Evolutionary conservation across 2,797 vertebrate species (phyloP), one percentile per base, ranked within the genome.

Genomic region (Spinus pinus): DNA sequence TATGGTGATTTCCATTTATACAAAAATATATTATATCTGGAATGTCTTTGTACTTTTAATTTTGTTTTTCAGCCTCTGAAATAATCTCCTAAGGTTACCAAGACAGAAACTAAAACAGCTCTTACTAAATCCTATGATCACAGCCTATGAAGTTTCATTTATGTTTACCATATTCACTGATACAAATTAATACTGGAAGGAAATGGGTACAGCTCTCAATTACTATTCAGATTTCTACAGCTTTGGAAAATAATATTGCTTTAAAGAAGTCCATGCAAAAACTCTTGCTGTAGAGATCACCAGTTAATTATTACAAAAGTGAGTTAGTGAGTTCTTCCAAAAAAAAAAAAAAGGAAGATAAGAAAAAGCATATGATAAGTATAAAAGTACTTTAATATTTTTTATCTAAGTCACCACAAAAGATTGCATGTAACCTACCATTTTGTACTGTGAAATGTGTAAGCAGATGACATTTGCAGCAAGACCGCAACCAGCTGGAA

Each of bases 181-280:
- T 39, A 86, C 91, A 81, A 25, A 88, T 82, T 94, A 96, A 94
- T 79, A 81, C 12, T 86, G 80, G 33, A 69, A 79, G 33, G 37
- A 90, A 92, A 66, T 67, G 75, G 23, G 11, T 91, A 78, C 71
- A 79, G 44, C 56, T 93, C 60, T 95, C 84, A 93, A 33, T 82
- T 62, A 49, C 49, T 85, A 58, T 92, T 97, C 77, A 56, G 44
- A 93, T 72, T 89, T 90, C n/a, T 64, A 35, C 30, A 44, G 58
- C 73, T 92, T 84, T 87, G 39, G 28, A 70, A 61, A 94, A 42
- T 27, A 66, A 10, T 54, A 56, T 50, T 91, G 58, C 82, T 92
- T 79, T 18, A 75, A 93, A 82, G 70, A 79, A 58, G 49, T 56
- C 44, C 7, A 4, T 81, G 53, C 80, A 27, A 86, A 91, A 83